These are phyloP conservation scores for Microcaecilia unicolor DNA, from an alignment of 2,797 vertebrate genomes.

Conservation along the genomic window DNA sequence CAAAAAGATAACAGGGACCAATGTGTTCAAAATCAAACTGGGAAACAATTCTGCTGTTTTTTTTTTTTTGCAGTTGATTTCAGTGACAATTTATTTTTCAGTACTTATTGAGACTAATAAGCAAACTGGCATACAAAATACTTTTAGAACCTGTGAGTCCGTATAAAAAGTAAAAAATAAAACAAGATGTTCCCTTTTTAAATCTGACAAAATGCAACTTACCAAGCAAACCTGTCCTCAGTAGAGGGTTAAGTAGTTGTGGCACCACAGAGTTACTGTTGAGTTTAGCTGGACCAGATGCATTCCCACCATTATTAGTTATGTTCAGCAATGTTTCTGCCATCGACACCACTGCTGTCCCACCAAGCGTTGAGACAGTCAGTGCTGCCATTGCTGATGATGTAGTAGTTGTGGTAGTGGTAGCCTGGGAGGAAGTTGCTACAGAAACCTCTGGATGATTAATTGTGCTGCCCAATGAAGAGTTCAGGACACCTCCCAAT, in stretches of 20 bases:
- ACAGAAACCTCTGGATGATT: slow-evolving; percentile 84
- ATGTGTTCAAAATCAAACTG: slow-evolving; percentile 6
- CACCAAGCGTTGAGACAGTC: slow-evolving; percentile 71
- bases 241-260: slow-evolving; percentile 76
- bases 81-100: slow-evolving; percentile 12
- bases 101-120: slow-evolving; percentile 28
- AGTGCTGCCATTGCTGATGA: slow-evolving; percentile 78
- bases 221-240: slow-evolving; percentile 67
- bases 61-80: slow-evolving; percentile 16
- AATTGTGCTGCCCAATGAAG: slow-evolving; percentile 67
- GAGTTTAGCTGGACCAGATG: slow-evolving; percentile 67
- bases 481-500: slow-evolving; percentile 69
- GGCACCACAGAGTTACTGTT: slow-evolving; percentile 67
- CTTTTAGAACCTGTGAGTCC: slow-evolving; percentile 23
- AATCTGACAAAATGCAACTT: slow-evolving; percentile 47
- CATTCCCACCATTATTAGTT: slow-evolving; percentile 52
- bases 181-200: slow-evolving; percentile 30
- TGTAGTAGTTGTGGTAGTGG: slow-evolving; percentile 70
- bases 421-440: slow-evolving; percentile 80
- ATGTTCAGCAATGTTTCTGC: slow-evolving; percentile 62
- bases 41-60: background rate
- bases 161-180: slow-evolving; percentile 32
- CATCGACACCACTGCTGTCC: slow-evolving; percentile 72
- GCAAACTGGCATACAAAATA: slow-evolving; percentile 40
- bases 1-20: slow-evolving; percentile 7